These are phyloP conservation scores for Xiphorhynchus erythropygius DNA, from an alignment of 2,797 vertebrate species.

Conservation along the genomic window DNA sequence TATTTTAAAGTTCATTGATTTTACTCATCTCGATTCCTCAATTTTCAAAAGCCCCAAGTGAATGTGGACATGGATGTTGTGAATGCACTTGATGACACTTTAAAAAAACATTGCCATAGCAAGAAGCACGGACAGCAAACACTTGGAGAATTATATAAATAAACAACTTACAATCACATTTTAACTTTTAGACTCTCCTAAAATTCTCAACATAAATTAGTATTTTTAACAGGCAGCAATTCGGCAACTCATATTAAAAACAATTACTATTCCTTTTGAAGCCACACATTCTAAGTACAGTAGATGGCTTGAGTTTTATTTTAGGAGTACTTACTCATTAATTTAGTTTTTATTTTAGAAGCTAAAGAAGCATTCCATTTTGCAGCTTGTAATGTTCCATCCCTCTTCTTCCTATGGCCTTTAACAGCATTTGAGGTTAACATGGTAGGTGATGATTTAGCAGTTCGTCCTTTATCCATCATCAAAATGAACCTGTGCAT, in stretches of 20 bases:
- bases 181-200: neutral
- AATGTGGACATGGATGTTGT: neutral
- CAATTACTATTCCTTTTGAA: neutral
- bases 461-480: constrained; percentile 39
- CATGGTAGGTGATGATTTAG: neutral
- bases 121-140: neutral
- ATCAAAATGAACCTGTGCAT: neutral
- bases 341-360: constrained; percentile 78
- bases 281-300: neutral
- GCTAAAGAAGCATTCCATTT: constrained; percentile 74
- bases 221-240: neutral
- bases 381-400: constrained; percentile 45
- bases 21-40: neutral
- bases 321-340: constrained; percentile 74
- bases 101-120: neutral
- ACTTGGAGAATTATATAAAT: neutral
- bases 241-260: neutral
- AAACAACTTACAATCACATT: neutral
- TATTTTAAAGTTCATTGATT: neutral
- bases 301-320: neutral
- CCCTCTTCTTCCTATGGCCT: constrained; percentile 49
- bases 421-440: constrained; percentile 36
- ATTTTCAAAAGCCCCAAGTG: neutral
- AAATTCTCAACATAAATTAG: neutral
- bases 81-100: neutral